Evolutionary conservation across 2,113 vertebrate species (phyloP).

Genomic region (Marmota flaviventris): DNA sequence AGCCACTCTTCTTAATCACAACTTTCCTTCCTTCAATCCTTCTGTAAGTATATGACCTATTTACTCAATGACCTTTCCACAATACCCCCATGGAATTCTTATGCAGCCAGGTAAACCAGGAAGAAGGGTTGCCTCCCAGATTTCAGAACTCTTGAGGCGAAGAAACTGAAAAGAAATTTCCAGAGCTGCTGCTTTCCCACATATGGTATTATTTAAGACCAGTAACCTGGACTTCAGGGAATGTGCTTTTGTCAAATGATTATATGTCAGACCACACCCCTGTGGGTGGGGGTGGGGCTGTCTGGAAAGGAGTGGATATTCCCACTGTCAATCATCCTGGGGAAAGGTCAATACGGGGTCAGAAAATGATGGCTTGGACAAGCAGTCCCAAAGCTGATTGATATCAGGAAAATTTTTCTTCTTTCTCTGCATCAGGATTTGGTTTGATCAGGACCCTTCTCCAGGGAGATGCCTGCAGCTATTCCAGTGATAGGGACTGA

Average conservation of each 20-base stretch:
- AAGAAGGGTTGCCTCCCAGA: not conserved
- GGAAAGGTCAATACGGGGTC: conserved; percentile 50
- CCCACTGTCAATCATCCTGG: conserved; percentile 52
- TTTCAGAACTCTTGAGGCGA: conserved; percentile 43
- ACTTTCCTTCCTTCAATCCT: conserved; percentile 2
- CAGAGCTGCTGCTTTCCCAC: not conserved
- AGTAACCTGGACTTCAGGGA: conserved; percentile 56
- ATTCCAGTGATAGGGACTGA: not conserved
- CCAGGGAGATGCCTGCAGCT: not conserved
- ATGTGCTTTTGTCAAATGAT: conserved; percentile 46
- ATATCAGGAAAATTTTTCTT: conserved; percentile 1
- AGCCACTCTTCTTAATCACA: conserved; percentile 42
- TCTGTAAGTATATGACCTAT: not conserved
- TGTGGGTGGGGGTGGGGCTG: not conserved
- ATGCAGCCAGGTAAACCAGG: conserved; percentile 14
- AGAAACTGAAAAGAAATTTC: conserved; percentile 49
- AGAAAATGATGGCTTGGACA: conserved; percentile 42
- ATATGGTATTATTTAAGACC: conserved; percentile 68
- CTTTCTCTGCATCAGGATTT: not conserved
- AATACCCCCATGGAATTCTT: not conserved
- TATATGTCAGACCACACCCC: conserved; percentile 57
- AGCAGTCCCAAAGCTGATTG: conserved; percentile 2
- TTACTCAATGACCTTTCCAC: conserved; percentile 11
- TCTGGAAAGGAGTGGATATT: conserved; percentile 61
- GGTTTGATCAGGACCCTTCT: not conserved